Evolutionary conservation across 2,113 vertebrate genomes (phyloP).

Genomic region (Emydura subglobosa): DNA sequence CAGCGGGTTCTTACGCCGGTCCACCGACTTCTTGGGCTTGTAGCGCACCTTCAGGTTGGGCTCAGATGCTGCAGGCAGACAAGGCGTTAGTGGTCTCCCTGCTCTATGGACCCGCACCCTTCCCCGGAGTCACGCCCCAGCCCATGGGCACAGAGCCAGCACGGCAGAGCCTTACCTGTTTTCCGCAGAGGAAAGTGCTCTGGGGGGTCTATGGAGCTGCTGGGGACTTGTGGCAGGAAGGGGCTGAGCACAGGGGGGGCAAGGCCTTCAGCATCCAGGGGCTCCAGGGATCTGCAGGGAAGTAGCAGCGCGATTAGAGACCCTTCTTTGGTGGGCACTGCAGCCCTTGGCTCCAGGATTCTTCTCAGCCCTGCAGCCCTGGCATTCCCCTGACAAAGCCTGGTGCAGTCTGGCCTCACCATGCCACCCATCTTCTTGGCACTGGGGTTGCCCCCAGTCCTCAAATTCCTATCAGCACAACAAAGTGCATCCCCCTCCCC

Average conservation of each 20-base stretch:
- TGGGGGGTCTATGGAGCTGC: slow-evolving; percentile 79
- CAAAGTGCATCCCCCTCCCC: neutral
- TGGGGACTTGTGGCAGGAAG: slow-evolving; percentile 79
- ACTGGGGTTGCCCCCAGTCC: neutral
- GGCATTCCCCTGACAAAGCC: neutral
- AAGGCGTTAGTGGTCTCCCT: fast-evolving
- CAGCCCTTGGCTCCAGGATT: neutral
- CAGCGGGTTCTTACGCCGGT: slow-evolving; percentile 90
- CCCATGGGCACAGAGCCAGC: neutral
- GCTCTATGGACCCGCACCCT: neutral
- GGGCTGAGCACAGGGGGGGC: slow-evolving; percentile 77
- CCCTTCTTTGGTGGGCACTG: neutral
- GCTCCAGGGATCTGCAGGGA: slow-evolving; percentile 83
- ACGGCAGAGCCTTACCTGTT: slow-evolving; percentile 81
- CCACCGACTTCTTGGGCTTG: slow-evolving; percentile 91
- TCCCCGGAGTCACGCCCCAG: too few relatives aligned
- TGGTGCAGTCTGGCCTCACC: neutral
- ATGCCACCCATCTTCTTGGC: neutral
- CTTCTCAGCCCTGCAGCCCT: neutral
- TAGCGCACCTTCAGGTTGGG: slow-evolving; percentile 94
- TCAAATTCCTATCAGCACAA: neutral
- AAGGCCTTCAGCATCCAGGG: slow-evolving; percentile 82
- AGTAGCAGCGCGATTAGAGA: neutral
- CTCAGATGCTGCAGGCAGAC: slow-evolving; percentile 85
- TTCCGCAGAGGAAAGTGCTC: slow-evolving; percentile 89